phyloP scores from a whole-genome alignment of 2,888 invertebrate species.

The Tethea ocularis region DNA sequence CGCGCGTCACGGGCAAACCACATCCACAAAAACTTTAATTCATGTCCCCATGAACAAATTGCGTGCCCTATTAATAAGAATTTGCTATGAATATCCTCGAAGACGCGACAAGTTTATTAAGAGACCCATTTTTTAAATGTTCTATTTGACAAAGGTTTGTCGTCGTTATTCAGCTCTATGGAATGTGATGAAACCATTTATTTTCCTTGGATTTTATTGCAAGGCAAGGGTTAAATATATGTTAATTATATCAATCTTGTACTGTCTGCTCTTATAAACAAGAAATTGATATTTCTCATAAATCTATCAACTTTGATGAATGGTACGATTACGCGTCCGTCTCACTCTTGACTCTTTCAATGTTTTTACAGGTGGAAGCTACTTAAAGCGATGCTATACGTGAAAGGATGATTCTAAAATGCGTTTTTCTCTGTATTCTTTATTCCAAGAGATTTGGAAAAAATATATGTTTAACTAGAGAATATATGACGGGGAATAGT shows the following conservation, averaged over 20 bases:
- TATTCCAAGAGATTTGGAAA: too few species aligned
- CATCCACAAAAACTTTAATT: slow-evolving; percentile 56
- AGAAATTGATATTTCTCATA: not conserved
- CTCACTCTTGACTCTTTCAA: slow-evolving; percentile 28
- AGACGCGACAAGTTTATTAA: slow-evolving; percentile 9
- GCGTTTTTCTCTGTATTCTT: too few species aligned
- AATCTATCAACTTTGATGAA: slow-evolving; percentile 17
- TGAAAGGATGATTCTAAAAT: too few species aligned
- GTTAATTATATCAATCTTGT: not conserved
- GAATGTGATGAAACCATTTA: not conserved
- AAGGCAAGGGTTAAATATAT: not conserved
- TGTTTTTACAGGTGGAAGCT: slow-evolving; percentile 35
- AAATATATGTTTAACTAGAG: too few species aligned
- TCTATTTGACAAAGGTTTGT: not conserved
- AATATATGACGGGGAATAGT: too few species aligned
- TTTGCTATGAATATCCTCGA: slow-evolving; percentile 19
- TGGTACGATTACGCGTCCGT: slow-evolving; percentile 17
- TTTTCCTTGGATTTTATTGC: not conserved
- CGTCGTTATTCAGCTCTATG: not conserved
- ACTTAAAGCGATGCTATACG: slow-evolving; percentile 18
- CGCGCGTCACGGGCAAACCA: slow-evolving; percentile 35
- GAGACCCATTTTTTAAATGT: slow-evolving; percentile 8
- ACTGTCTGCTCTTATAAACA: not conserved
- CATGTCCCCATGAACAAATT: slow-evolving; percentile 52
- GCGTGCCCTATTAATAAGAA: slow-evolving; percentile 54